Conservation (phyloP, 2,797 vertebrate genomes). For the Mionectes olivaceus region DNA sequence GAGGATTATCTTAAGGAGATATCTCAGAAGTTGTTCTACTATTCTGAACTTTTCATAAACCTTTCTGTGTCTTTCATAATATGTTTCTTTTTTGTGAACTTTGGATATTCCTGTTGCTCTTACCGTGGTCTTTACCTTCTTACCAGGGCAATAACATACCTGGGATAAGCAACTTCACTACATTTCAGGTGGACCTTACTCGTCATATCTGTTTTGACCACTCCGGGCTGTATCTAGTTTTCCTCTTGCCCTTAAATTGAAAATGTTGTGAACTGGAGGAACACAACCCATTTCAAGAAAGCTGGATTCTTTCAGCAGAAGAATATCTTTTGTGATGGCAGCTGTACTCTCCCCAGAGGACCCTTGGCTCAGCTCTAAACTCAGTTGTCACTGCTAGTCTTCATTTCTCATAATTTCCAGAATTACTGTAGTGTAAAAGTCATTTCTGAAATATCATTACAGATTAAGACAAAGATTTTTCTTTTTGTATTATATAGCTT, state of each 20-base stretch:
- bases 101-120: not conserved
- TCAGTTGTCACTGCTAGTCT: not conserved
- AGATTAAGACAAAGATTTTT: constrained; percentile 47
- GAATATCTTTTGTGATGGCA: not conserved
- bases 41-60: not conserved
- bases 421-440: constrained; percentile 52
- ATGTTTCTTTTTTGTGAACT: not conserved
- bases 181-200: not conserved
- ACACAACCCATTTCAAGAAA: not conserved
- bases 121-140: not conserved
- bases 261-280: not conserved
- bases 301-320: not conserved
- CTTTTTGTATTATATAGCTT: constrained; percentile 29
- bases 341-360: not conserved
- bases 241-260: not conserved
- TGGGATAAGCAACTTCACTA: not conserved
- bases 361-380: not conserved
- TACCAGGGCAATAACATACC: accelerated
- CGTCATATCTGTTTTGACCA: not conserved
- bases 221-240: not conserved
- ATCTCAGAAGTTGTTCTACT: not conserved
- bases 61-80: not conserved
- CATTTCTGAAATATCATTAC: constrained; percentile 54
- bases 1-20: not conserved
- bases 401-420: constrained; percentile 52